These are phyloP conservation scores for Lucilia cuprina DNA, from an alignment of 1,140 invertebrate genomes.

Conservation along the genomic window DNA sequence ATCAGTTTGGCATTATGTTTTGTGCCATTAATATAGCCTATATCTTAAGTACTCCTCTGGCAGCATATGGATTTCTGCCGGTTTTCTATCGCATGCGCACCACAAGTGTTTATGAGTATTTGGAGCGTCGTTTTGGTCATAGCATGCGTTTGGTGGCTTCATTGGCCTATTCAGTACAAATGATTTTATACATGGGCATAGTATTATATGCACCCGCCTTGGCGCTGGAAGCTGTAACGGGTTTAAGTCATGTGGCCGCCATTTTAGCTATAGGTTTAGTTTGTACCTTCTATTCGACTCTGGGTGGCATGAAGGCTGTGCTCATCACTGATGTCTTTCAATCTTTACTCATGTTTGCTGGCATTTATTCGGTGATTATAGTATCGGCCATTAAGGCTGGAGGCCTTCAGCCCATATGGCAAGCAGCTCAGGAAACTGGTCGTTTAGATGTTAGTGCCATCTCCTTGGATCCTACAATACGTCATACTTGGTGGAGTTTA, in stretches of 20 bases:
- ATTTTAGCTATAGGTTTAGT: constrained; percentile 81
- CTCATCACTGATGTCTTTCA: constrained; percentile 87
- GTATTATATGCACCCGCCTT: constrained; percentile 92
- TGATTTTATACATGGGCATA: constrained; percentile 91
- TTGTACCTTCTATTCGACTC: constrained; percentile 85
- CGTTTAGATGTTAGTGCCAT: constrained; percentile 70
- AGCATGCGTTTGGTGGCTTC: constrained; percentile 74
- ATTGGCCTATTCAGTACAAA: constrained; percentile 80
- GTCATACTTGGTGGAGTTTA: constrained; percentile 80
- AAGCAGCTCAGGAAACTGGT: constrained; percentile 69
- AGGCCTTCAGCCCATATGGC: constrained; percentile 72
- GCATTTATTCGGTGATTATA: constrained; percentile 77
- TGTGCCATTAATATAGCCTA: constrained; percentile 84
- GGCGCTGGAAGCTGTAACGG: constrained; percentile 86
- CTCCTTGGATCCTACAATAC: constrained; percentile 72
- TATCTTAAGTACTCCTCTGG: constrained; percentile 81
- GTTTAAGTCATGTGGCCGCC: constrained; percentile 73
- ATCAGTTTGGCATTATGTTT: constrained; percentile 80
- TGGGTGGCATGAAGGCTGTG: constrained; percentile 91
- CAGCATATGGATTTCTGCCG: constrained; percentile 83
- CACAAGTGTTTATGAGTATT: constrained; percentile 90
- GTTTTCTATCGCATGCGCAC: constrained; percentile 87
- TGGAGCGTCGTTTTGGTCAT: constrained; percentile 82
- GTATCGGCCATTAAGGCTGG: constrained; percentile 72
- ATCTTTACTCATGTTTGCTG: constrained; percentile 78